Conservation (phyloP, 2,113 vertebrate species). For the Syngnathoides biaculeatus region DNA sequence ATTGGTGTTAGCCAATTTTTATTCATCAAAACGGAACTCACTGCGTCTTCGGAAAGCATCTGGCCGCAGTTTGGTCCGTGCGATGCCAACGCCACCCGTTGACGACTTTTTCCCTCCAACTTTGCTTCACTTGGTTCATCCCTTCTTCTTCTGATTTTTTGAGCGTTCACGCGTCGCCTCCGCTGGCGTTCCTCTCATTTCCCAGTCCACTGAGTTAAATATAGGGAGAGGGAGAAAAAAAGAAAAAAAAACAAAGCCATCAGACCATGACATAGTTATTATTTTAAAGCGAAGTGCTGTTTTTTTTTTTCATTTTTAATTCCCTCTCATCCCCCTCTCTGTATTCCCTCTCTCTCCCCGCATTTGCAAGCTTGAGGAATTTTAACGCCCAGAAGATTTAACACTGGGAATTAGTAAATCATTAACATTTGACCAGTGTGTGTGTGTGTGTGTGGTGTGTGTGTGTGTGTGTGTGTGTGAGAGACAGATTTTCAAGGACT, state of each 20-base stretch:
- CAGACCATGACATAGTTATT: slow-evolving; percentile 68
- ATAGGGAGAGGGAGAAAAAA: slow-evolving; percentile 43
- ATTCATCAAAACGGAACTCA: too few species aligned
- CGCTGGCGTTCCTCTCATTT: slow-evolving; percentile 56
- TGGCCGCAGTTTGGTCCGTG: too few species aligned
- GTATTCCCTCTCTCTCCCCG: slow-evolving; percentile 12
- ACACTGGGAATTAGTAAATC: slow-evolving; percentile 49
- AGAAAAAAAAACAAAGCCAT: slow-evolving; percentile 47
- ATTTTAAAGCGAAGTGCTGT: slow-evolving; percentile 58
- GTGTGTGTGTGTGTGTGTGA: not conserved
- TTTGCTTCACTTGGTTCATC: not conserved
- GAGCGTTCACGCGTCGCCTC: slow-evolving; percentile 8
- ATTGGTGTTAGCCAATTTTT: too few species aligned
- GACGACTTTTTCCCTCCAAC: not conserved
- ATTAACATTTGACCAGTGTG: slow-evolving; percentile 45
- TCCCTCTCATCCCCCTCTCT: slow-evolving; percentile 24
- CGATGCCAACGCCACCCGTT: not conserved
- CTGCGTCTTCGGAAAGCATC: not conserved
- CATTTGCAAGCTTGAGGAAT: slow-evolving; percentile 37
- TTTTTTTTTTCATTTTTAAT: slow-evolving; percentile 34
- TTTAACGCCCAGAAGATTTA: slow-evolving; percentile 34
- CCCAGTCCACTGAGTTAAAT: slow-evolving; percentile 69
- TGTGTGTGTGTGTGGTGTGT: not conserved
- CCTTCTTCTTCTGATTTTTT: slow-evolving; percentile 16
- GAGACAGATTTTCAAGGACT: slow-evolving; percentile 9